A percentile compares a stretch with the other conserved stretches of the same genome.
These are phyloP conservation scores for Ophioderma brevispina DNA, from an alignment of 35 echinoderm and acorn worm genomes.

Conservation along the genomic window DNA sequence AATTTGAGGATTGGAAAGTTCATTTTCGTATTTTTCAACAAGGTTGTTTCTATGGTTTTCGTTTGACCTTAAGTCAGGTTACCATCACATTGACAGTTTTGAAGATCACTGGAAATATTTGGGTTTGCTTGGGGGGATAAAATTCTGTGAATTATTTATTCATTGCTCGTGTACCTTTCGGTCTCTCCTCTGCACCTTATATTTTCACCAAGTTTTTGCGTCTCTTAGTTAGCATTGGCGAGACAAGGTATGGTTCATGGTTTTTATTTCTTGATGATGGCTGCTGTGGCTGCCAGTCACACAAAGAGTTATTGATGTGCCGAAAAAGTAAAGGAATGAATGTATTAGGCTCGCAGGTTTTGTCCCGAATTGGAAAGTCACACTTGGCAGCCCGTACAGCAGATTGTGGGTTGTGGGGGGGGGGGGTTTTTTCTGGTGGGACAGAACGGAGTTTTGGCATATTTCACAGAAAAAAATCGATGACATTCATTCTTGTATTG, in stretches of 20 bases:
- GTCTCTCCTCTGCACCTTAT: conserved; percentile 26
- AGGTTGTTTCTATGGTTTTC: conserved; percentile 28
- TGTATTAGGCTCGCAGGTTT: background rate
- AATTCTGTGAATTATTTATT: background rate
- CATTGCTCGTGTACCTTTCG: conserved; percentile 38
- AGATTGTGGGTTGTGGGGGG: background rate
- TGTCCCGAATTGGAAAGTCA: background rate
- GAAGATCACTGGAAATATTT: conserved; percentile 15
- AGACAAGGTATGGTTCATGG: background rate
- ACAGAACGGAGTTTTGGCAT: background rate
- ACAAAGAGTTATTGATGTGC: background rate
- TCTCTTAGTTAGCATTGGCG: background rate
- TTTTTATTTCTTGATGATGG: background rate
- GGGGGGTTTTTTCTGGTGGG: conserved; percentile 11
- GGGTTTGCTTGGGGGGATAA: conserved; percentile 23
- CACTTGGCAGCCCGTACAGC: background rate
- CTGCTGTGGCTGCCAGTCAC: background rate
- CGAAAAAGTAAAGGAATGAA: background rate
- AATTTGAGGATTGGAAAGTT: conserved; percentile 10
- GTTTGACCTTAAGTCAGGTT: conserved; percentile 48
- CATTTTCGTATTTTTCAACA: background rate
- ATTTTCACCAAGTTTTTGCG: background rate
- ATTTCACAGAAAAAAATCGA: background rate
- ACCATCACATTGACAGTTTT: conserved; percentile 60
- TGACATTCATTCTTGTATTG: background rate